Evolutionary conservation across 2,888 invertebrate species (phyloP).

Genomic region (Eulithis prunata): DNA sequence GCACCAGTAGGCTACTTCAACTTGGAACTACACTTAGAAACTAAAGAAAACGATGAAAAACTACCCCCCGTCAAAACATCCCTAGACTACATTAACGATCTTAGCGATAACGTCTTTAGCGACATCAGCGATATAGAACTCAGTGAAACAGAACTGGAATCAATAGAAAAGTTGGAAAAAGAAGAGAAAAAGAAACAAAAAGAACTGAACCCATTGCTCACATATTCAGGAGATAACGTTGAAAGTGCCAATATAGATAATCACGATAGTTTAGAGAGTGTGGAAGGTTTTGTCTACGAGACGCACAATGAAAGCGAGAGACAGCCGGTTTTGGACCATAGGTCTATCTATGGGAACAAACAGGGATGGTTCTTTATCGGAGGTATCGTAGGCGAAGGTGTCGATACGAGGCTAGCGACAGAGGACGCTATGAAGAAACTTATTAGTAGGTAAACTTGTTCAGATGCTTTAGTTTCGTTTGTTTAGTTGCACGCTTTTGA

Average conservation of each 20-base stretch:
- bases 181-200: conserved; percentile 74
- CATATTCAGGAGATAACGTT: conserved; percentile 62
- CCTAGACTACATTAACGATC: conserved; percentile 85
- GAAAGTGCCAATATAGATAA: conserved; percentile 56
- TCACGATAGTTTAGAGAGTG: conserved; percentile 60
- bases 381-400: conserved; percentile 89
- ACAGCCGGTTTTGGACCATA: conserved; percentile 85
- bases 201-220: conserved; percentile 75
- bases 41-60: conserved; percentile 80
- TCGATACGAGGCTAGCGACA: conserved; percentile 87
- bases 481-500: conserved; percentile 41
- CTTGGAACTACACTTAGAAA: conserved; percentile 92
- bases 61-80: conserved; percentile 83
- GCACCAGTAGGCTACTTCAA: conserved; percentile 98
- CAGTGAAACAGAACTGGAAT: conserved; percentile 85
- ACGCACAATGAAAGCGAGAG: conserved; percentile 81
- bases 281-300: conserved; percentile 74
- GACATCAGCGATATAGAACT: conserved; percentile 87
- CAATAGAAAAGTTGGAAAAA: conserved; percentile 82
- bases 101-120: conserved; percentile 86
- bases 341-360: conserved; percentile 86
- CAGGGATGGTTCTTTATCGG: conserved; percentile 95
- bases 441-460: conserved; percentile 89
- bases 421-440: conserved; percentile 89
- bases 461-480: conserved; percentile 57